phyloP scores from a whole-genome alignment of 2,888 invertebrate genomes.

The Hirtodrosophila cameraria region DNA sequence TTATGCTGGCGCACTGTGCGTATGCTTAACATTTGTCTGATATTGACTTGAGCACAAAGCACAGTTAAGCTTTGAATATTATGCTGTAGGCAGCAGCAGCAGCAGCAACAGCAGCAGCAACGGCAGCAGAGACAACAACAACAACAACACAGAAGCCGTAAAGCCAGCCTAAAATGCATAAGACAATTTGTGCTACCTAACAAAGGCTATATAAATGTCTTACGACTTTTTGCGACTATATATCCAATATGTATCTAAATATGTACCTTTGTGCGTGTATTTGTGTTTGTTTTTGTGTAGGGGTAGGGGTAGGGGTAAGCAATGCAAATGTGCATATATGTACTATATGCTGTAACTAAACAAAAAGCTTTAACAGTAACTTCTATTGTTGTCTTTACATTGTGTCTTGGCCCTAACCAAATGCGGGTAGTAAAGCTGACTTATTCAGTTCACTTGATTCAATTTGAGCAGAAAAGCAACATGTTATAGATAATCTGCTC shows the following conservation, averaged over 20 bases:
- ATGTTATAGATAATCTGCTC: no score
- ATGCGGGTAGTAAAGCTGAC: conserved; percentile 14
- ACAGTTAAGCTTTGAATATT: conserved; percentile 75
- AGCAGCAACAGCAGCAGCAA: no score
- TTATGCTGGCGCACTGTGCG: conserved; percentile 66
- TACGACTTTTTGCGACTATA: conserved; percentile 38
- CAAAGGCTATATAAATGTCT: conserved; percentile 48
- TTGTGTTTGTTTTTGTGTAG: conserved; percentile 1
- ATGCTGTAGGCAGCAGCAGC: conserved; percentile 41
- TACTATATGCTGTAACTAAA: conserved; percentile 8
- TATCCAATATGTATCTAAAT: conserved; percentile 21
- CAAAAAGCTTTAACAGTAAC: conserved; percentile 54
- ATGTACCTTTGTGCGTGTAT: neutral
- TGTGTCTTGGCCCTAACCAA: conserved; percentile 4
- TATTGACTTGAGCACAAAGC: conserved; percentile 65
- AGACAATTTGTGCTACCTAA: conserved; percentile 70
- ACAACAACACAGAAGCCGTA: conserved; percentile 42
- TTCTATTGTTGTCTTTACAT: conserved; percentile 46
- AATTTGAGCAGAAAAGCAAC: no score
- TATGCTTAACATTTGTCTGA: conserved; percentile 71
- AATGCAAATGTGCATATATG: conserved; percentile 8
- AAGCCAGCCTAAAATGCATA: conserved; percentile 64
- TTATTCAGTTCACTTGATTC: conserved; percentile 14
- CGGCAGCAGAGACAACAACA: no score
- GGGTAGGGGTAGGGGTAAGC: conserved; percentile 2